A percentile compares a stretch with the other conserved stretches of the same genome.
phyloP scores from a whole-genome alignment of 2,113 vertebrate genomes.

The Myiopsitta monachus region DNA sequence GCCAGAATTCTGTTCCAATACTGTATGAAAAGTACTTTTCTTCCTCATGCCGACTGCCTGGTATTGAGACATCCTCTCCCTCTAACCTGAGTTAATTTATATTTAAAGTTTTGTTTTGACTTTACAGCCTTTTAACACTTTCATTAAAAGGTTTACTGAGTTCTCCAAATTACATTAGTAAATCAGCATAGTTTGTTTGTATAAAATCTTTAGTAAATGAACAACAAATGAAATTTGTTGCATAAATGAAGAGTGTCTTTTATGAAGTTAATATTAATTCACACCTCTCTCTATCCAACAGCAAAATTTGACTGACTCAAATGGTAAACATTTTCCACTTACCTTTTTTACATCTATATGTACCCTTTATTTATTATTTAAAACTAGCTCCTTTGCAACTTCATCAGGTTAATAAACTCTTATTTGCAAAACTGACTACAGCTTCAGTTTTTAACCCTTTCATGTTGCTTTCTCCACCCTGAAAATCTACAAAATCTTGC shows the following conservation, averaged over 20 bases:
- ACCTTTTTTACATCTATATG: not conserved
- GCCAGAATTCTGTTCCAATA: not conserved
- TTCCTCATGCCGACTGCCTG: not conserved
- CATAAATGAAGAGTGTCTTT: not conserved
- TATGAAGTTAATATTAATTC: not conserved
- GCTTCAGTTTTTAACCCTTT: not conserved
- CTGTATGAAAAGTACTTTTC: not conserved
- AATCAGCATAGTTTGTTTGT: not conserved
- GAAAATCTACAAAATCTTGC: not conserved
- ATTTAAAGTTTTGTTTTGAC: not conserved
- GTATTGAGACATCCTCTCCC: not conserved
- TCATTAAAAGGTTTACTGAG: not conserved
- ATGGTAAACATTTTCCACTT: not conserved
- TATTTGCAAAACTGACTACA: not conserved
- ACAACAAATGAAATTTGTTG: not conserved
- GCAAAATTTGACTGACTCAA: not conserved
- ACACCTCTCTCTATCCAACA: not conserved
- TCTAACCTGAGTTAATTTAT: not conserved
- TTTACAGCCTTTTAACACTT: not conserved
- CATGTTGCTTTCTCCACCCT: not conserved
- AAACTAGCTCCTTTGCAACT: not conserved
- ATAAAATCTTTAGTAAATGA: not conserved
- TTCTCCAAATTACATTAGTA: not conserved
- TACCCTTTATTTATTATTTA: not conserved
- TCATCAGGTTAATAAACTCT: not conserved